Evolutionary conservation across 2,113 vertebrate species (phyloP).

Genomic region (Cisticola juncidis): DNA sequence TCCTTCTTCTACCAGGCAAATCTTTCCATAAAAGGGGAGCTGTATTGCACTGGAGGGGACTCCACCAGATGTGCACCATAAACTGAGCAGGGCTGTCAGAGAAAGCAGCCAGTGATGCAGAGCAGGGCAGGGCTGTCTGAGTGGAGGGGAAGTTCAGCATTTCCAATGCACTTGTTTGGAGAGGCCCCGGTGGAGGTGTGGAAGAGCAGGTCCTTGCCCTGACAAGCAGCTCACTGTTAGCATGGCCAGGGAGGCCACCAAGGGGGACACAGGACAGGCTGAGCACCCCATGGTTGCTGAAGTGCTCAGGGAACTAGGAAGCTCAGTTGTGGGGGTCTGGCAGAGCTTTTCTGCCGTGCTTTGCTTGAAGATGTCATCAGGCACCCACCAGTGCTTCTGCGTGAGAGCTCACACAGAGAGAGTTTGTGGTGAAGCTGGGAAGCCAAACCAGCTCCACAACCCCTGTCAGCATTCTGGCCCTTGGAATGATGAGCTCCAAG

Average conservation of each 20-base stretch:
- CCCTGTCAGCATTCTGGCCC: not conserved
- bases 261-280: not conserved
- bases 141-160: not conserved
- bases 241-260: fast-evolving
- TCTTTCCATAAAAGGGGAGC: slow-evolving; percentile 53
- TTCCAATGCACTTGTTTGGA: not conserved
- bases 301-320: not conserved
- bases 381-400: not conserved
- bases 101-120: not conserved
- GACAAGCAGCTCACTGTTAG: not conserved
- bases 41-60: slow-evolving; percentile 23
- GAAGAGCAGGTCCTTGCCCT: not conserved
- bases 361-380: not conserved
- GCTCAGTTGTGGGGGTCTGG: not conserved
- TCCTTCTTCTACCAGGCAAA: slow-evolving; percentile 24
- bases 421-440: not conserved
- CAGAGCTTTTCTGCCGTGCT: not conserved
- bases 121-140: not conserved
- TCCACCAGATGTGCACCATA: slow-evolving; percentile 37
- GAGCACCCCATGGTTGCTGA: not conserved
- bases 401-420: not conserved
- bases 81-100: slow-evolving; percentile 12
- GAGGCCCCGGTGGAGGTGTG: not conserved
- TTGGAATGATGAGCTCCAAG: not conserved
- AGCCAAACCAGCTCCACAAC: not conserved